Base-by-base conservation (phyloP, 2,888 invertebrate genomes). In the Aphidius colemani region DNA sequence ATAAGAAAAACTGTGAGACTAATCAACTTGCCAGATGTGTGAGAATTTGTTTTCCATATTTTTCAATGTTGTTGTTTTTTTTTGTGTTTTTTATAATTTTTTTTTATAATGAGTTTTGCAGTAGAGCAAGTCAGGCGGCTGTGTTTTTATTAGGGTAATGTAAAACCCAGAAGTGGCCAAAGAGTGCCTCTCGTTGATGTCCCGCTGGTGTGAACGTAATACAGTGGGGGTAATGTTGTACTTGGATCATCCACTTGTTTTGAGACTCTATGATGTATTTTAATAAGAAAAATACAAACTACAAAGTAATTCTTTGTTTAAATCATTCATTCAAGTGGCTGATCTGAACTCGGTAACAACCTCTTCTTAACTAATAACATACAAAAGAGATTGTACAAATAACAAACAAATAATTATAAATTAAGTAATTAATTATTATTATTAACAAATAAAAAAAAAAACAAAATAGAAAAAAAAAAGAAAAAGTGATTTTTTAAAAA, bases 61-160 rank as follows among this genome's bases (percentile, higher is more conserved):
- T n/a, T 39, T 40, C 11, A 53, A 11, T 40, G 40, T 55, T 60
- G 18, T 60, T 40, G 40, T 55, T 60, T 30, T 60, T 43, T 7
- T 30, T 40, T 53, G 8, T 58, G 41, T 13, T 41, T 11, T 53
- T 13, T 56, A 18, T 61, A 45, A 64, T 60, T 57, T 10, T 50
- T 56, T 45, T 39, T 30, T 5, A 5, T 43, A 45, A 41, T 41
- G 49, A 39, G 56, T 64, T 64, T 64, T 64, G 53, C 53, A 41
- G 46, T 11, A 53, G 39, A 62, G 50, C 46, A 44, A 46, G 11
- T 46, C 56, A 60, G 30, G 50, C 11, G 59, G 30, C 30, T 30
- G 49, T 65, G 64, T 66, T 68, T 65, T 68, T 63, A 65, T 65
- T 62, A 56, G 65, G 59, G 66, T 66, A 65, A 66, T 68, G 66